Conservation (phyloP, 2,797 vertebrate genomes). For the Neomorphus geoffroyi region DNA sequence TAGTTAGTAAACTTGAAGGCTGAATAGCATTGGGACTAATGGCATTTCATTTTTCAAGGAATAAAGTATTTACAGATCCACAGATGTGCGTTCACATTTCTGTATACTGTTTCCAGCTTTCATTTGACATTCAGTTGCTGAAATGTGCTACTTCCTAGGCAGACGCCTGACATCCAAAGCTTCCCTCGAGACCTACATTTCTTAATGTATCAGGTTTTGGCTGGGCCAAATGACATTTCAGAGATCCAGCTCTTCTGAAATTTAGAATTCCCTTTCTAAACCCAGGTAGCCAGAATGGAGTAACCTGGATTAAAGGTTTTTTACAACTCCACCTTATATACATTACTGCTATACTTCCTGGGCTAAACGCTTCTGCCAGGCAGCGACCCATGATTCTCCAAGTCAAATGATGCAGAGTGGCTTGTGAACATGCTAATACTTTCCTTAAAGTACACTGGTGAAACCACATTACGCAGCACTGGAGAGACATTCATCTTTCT, state of each 20-base stretch:
- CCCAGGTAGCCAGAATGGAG: not conserved
- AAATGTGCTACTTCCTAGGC: conserved; percentile 32
- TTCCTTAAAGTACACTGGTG: not conserved
- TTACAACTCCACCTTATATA: not conserved
- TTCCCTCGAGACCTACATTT: conserved; percentile 11
- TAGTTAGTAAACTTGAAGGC: not conserved
- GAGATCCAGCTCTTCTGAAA: not conserved
- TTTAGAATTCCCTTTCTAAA: not conserved
- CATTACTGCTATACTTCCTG: not conserved
- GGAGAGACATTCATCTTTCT: not conserved
- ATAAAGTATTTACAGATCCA: conserved; percentile 45
- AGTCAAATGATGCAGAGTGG: not conserved
- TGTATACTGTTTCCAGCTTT: conserved; percentile 24
- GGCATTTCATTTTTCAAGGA: conserved; percentile 9
- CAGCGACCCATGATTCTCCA: not conserved
- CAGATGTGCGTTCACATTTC: conserved; percentile 32
- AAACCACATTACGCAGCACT: not conserved
- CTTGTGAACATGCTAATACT: not conserved
- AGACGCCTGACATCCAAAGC: conserved; percentile 8
- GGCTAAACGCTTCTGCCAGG: not conserved
- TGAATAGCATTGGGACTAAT: not conserved
- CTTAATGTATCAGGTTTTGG: not conserved
- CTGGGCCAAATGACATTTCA: not conserved
- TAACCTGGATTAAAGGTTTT: not conserved
- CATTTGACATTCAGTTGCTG: not conserved